Evolutionary conservation across 2,888 invertebrate species (phyloP), one percentile per base, ranked within the genome.

Genomic region (Epirrhoe tristata): DNA sequence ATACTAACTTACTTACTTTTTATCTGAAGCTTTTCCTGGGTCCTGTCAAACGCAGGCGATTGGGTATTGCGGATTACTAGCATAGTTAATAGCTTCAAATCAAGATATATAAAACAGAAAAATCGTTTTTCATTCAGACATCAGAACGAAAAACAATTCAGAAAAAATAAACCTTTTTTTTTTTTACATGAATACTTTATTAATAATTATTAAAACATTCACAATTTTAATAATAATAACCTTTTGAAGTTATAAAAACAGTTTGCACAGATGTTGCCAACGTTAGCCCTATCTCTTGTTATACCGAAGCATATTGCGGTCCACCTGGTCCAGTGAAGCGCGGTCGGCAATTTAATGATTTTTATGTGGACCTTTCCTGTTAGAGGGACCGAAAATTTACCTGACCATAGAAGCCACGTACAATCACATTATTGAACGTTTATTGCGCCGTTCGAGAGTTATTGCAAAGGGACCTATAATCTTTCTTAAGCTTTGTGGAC

Each of bases 311-410:
- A 85, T 85, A 88, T 86, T 88, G 84, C 81, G 84, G 79, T 67
- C 76, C 76, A 79, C 77, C 80, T 77, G 79, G 74, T 63, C 71
- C 77, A 86, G 85, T 81, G 83, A 70, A 72, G 72, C 82, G 79
- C 68, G 80, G 63, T 72, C 83, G 82, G 83, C 86, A 86, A 85
- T 88, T 87, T 89, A 87, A 89, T 88, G 87, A 85, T 89, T 88
- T 89, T 90, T 90, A 90, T 88, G 81, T 75, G 75, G 81, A 75
- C 81, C 81, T 80, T 85, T 83, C 84, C 84, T 79, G 80, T 70
- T 76, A 78, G 78, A 77, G 82, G 88, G 83, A 80, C 84, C 78
- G 82, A 81, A 84, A 85, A 86, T 86, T 85, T 87, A 87, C 87
- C 87, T 86, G 85, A 70, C 78, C 78, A 75, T 80, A 79, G 77